Percentiles rank a stretch among this genome's conserved stretches.
Evolutionary conservation across 2,888 invertebrate species (phyloP).

Genomic region (Desoria tigrina): DNA sequence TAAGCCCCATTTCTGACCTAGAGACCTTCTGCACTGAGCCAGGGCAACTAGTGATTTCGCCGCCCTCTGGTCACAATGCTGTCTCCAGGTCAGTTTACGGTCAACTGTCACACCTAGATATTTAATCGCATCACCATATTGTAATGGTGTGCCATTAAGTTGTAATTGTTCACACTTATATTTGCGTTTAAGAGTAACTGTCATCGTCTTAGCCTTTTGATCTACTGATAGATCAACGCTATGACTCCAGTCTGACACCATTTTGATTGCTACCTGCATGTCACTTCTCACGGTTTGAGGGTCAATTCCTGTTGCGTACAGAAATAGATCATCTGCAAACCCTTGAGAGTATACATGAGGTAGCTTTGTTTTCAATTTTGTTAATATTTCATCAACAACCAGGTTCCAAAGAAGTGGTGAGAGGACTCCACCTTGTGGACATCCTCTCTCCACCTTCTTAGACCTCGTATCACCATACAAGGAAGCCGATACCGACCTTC

Average conservation of each 20-base stretch:
- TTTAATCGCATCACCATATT: slow-evolving; percentile 2
- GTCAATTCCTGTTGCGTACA: slow-evolving; percentile 10
- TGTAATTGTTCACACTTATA: background rate
- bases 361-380: slow-evolving; percentile 21
- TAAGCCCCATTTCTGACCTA: slow-evolving; percentile 32
- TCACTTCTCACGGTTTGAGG: background rate
- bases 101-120: slow-evolving; percentile 41
- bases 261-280: slow-evolving; percentile 11
- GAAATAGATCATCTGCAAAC: slow-evolving; percentile 35
- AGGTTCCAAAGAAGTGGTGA: slow-evolving; percentile 54
- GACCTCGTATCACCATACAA: background rate
- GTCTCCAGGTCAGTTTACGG: slow-evolving; percentile 26
- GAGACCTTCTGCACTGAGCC: slow-evolving; percentile 27
- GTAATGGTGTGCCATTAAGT: background rate
- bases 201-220: slow-evolving; percentile 9
- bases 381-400: slow-evolving; percentile 50
- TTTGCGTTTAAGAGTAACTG: slow-evolving; percentile 7
- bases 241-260: slow-evolving; percentile 9
- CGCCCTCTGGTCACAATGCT: slow-evolving; percentile 11
- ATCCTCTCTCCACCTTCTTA: slow-evolving; percentile 44
- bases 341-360: slow-evolving; percentile 22
- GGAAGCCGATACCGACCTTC: background rate
- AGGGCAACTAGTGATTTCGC: slow-evolving; percentile 6
- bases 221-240: slow-evolving; percentile 10
- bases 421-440: slow-evolving; percentile 54